Evolutionary conservation across 2,888 invertebrate species (phyloP).

Genomic region (Ennomos quercinarius): DNA sequence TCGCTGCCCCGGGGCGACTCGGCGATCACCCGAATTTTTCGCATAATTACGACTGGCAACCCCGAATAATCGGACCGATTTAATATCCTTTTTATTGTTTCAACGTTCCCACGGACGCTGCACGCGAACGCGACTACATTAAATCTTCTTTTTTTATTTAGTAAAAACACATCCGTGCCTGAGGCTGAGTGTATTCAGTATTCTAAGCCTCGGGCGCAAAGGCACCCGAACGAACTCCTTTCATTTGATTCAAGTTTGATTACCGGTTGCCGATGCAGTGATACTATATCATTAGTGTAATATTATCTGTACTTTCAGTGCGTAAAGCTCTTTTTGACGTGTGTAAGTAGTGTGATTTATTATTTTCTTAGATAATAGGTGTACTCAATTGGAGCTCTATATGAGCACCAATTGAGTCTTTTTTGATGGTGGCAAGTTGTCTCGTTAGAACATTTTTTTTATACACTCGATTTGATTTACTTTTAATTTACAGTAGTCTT

Average conservation of each 20-base stretch:
- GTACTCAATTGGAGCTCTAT: not conserved
- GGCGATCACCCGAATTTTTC: slow-evolving; percentile 60
- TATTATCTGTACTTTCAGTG: slow-evolving; percentile 68
- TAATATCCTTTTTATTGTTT: slow-evolving; percentile 68
- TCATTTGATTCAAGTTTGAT: slow-evolving; percentile 77
- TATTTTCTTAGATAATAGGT: slow-evolving; percentile 7
- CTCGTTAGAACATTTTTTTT: not conserved
- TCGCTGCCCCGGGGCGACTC: slow-evolving; percentile 44
- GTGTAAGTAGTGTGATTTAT: slow-evolving; percentile 75
- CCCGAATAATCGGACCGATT: slow-evolving; percentile 61
- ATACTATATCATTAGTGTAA: slow-evolving; percentile 70
- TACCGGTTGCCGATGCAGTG: slow-evolving; percentile 59
- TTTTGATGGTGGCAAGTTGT: slow-evolving; percentile 2
- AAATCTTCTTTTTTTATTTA: slow-evolving; percentile 55
- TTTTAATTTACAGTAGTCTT: slow-evolving; percentile 1
- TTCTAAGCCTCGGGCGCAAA: slow-evolving; percentile 57
- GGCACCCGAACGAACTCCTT: slow-evolving; percentile 65
- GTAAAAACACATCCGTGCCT: slow-evolving; percentile 71
- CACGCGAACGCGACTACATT: slow-evolving; percentile 69
- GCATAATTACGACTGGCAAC: slow-evolving; percentile 63
- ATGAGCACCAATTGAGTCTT: not conserved
- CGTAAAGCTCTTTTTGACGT: slow-evolving; percentile 72
- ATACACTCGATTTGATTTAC: not conserved
- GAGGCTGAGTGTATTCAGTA: slow-evolving; percentile 48
- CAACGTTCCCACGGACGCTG: slow-evolving; percentile 75